A percentile compares a stretch with the other conserved stretches of the same genome.
Conservation (phyloP, 2,888 invertebrate species). For the Orthosia cruda region DNA sequence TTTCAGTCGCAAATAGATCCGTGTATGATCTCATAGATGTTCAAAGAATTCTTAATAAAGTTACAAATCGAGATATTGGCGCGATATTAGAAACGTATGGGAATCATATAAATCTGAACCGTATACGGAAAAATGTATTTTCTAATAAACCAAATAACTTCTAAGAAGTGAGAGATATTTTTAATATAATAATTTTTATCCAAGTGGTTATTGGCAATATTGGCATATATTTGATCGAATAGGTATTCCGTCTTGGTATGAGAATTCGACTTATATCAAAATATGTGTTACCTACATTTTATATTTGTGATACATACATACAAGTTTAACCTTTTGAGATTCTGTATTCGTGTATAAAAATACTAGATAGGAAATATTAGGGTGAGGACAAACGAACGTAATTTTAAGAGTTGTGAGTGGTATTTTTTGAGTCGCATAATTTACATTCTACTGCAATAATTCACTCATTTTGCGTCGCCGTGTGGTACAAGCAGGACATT, state of each 20-base stretch:
- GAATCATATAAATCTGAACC: constrained; percentile 12
- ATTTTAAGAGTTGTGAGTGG: no score
- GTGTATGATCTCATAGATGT: neutral
- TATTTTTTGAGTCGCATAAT: no score
- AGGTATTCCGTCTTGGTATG: neutral
- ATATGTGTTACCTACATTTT: neutral
- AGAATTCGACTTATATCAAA: constrained; percentile 14
- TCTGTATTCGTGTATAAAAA: neutral
- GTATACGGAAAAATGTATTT: constrained; percentile 27
- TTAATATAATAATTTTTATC: constrained; percentile 37
- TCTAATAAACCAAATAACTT: constrained; percentile 39
- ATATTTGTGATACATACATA: neutral
- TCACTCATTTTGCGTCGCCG: no score
- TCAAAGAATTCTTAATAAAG: constrained; percentile 64
- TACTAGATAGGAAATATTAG: no score
- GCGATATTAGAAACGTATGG: constrained; percentile 35
- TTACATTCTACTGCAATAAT: no score
- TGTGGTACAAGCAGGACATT: no score
- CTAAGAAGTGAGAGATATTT: constrained; percentile 25
- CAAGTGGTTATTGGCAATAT: constrained; percentile 2
- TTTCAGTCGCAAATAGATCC: constrained; percentile 28
- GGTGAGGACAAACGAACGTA: no score
- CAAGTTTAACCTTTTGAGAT: neutral
- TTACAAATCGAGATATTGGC: constrained; percentile 29
- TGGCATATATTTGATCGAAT: constrained; percentile 19